phyloP scores from a whole-genome alignment of 1,140 invertebrate genomes.

The Antheraea mylitta region DNA sequence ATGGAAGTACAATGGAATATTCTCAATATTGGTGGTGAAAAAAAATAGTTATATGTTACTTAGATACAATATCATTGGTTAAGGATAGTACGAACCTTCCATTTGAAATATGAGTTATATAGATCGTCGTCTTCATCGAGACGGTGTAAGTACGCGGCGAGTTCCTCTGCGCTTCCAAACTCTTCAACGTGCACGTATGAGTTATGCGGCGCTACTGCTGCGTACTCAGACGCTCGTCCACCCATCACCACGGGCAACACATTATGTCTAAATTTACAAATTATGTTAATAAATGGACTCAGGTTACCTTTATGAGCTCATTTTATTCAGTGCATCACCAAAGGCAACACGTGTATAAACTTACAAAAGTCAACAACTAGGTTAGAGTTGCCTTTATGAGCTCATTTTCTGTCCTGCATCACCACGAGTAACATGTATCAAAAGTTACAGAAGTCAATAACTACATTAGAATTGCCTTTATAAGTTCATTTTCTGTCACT shows the following conservation, averaged over 20 bases:
- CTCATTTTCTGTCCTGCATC: constrained; percentile 79
- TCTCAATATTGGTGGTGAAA: too few relatives aligned
- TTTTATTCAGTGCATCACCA: constrained; percentile 86
- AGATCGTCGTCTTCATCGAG: constrained; percentile 91
- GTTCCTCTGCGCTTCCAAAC: constrained; percentile 90
- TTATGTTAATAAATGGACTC: neutral
- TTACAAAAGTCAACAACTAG: neutral
- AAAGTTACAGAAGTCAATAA: too few relatives aligned
- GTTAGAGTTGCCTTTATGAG: neutral
- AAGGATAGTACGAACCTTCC: constrained; percentile 83
- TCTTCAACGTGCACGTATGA: constrained; percentile 97
- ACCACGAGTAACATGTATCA: constrained; percentile 92
- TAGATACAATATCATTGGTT: too few relatives aligned
- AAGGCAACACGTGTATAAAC: constrained; percentile 91
- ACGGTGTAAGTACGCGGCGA: constrained; percentile 91
- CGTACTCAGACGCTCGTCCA: constrained; percentile 93
- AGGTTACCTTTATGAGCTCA: neutral
- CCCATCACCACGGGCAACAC: constrained; percentile 98
- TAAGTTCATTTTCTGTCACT: too few relatives aligned
- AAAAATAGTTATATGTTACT: too few relatives aligned
- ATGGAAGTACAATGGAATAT: too few relatives aligned
- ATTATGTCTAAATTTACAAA: constrained; percentile 83
- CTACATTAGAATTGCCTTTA: too few relatives aligned
- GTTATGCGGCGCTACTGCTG: constrained; percentile 90
- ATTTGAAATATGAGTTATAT: constrained; percentile 96